Evolutionary conservation across 35 echinoderm and acorn worm genomes (phyloP), one percentile per base, ranked within the genome.

Genomic region (Acanthaster planci): DNA sequence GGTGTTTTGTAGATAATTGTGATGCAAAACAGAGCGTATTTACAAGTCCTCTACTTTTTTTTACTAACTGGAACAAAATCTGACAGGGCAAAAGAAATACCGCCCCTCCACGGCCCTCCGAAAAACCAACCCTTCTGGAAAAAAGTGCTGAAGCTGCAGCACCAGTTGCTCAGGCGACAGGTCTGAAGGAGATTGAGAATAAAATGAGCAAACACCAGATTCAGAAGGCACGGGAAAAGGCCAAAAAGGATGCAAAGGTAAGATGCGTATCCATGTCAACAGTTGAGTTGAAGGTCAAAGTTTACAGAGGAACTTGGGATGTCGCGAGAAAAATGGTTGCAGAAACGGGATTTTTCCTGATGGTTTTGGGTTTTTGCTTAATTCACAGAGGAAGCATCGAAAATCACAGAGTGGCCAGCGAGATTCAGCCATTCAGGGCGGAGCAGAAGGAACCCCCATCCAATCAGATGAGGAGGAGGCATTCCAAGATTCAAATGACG

Each of bases 181-280:
- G 53, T 3, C 4, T 32, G 18, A 77, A 80, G 21, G 72, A 83
- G 18, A 47, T 4, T 12, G 92, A 93, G 19, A 54, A 82, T 0
- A 90, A 89, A 86, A 57, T 75, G 1, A 99, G 96, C 60, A 99
- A 99, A 79, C 96, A 99, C 60, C 96, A 99, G 52, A 85, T 82
- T 26, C 89, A 94, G 52, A 93, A 93, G 78, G 92, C 92, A 34
- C 93, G 86, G 56, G 92, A 99, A 22, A 90, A 99, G 44, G 77
- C 85, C n/a, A 85, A 83, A 50, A 94, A 89, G 76, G 88, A 94
- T 39, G 56, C 78, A 0, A 93, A 91, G 82, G 96, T 99, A 55
- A 88, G 87, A 47, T 47, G 42, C 42, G 42, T 47, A 6, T 4
- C 42, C 42, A 47, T 47, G 12, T 4, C 12, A 47, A 47, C 42